Evolutionary conservation across 2,888 invertebrate genomes (phyloP), one percentile per base, ranked within the genome.

Genomic region (Entomobrya proxima): DNA sequence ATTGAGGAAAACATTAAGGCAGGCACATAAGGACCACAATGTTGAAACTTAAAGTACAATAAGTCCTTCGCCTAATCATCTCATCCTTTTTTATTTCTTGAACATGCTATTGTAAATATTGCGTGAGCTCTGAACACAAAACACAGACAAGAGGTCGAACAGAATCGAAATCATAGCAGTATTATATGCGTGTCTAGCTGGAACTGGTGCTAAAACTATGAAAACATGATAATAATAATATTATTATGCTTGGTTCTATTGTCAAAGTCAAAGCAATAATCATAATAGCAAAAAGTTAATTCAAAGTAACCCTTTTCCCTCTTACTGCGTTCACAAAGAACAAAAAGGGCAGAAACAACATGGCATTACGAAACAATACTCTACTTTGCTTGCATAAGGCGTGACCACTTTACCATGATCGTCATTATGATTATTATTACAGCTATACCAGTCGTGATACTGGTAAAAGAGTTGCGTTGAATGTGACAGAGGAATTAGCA

Each of bases 1-100:
- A 84, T 84, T 77, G 78, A 77, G 84, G 84, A 84, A 84, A 77
- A n/a, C 58, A 83, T 83, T 83, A 83, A 52, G 35, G 40, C 76
- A n/a, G 21, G 35, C 77, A 84, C 84, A 84, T 84, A 84, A 84
- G 84, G 84, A 44, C 78, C 83, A 83, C 83, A 83, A 83, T 83
- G 83, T 69, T 76, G 55, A 35, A 30, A 64, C 67, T 55, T 35
- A 30, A 32, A 72, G 40, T 30, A 69, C 37, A 72, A 81, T 67
- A 67, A 67, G 58, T 74, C 18, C 44, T 40, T 18, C 72, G 7
- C 32, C 55, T 67, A 47, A 47, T 30, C 6, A 47, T 30, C 21
- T 32, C 52, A 52, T 79, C 27, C 61, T 47, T 61, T n/a, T 72
- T 30, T 32, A 55, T 58, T 77, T 79, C 67, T 79, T 32, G 0